Evolutionary conservation across 2,113 vertebrate genomes (phyloP).

Genomic region (Tringa solitaria): DNA sequence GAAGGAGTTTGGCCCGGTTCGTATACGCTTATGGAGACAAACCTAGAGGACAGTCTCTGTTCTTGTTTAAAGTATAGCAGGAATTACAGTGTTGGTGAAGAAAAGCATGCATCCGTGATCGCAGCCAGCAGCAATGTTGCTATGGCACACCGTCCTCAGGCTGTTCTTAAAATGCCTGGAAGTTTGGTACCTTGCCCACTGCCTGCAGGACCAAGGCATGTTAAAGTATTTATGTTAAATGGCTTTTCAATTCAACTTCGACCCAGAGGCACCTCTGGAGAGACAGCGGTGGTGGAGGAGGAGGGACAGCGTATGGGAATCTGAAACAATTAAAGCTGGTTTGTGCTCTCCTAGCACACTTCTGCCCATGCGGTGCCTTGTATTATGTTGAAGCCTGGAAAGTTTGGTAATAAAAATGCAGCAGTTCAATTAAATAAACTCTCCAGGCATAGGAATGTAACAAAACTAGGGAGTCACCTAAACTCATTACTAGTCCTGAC

Average conservation of each 20-base stretch:
- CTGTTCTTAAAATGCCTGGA: constrained; percentile 9
- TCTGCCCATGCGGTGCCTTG: not conserved
- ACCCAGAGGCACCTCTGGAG: constrained; percentile 4
- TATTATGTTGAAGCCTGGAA: not conserved
- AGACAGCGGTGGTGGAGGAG: not conserved
- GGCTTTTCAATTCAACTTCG: constrained; percentile 46
- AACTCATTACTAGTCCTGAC: not conserved
- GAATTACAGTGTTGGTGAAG: constrained; percentile 14
- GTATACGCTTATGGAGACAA: not conserved
- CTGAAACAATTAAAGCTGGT: constrained; percentile 15
- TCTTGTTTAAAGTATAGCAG: constrained; percentile 6
- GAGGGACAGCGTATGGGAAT: not conserved
- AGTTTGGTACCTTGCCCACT: not conserved
- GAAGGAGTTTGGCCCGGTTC: not conserved
- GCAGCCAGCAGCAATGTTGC: not conserved
- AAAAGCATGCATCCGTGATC: constrained; percentile 1
- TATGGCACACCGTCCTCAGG: not conserved
- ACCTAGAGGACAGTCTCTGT: not conserved
- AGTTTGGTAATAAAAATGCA: constrained; percentile 44
- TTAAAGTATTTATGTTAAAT: constrained; percentile 14
- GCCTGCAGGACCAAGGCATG: not conserved
- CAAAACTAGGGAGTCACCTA: constrained; percentile 18
- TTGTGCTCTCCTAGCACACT: not conserved
- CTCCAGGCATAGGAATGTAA: constrained; percentile 6
- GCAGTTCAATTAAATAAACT: constrained; percentile 50